Evolutionary conservation across 2,113 vertebrate species (phyloP), one percentile per base, ranked within the genome.

Genomic region (Naja naja): DNA sequence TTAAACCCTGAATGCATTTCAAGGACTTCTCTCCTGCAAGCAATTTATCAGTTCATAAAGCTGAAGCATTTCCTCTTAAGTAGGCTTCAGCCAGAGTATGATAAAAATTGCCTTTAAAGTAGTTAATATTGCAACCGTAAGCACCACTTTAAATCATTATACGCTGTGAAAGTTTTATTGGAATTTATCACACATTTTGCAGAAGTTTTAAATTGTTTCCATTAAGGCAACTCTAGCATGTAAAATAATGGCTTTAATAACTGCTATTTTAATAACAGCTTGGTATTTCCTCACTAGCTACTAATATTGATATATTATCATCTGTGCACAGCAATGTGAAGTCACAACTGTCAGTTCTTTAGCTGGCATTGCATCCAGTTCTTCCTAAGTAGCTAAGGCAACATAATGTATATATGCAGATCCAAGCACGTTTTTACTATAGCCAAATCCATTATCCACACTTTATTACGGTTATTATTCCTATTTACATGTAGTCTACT

Each of bases 141-240:
- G 14, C 20, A 53, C 34, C 23, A 39, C n/a, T 64, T 93, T 64
- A 53, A 60, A 87, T 25, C 64, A 52, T 90, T 22, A 8, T 22
- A 52, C 9, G 6, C 87, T 34, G 30, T 56, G 49, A 39, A 52
- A 20, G 58, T 14, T 60, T n/a, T 34, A 12, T 91, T 85, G 39
- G 16, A 85, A 85, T 23, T 25, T 47, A 16, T 23, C 52, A 81
- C 52, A 81, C 56, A 56, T n/a, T 89, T 85, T 81, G 58, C 34
- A 88, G 81, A 64, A 88, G n/a, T 95, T 96, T 96, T 95, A 94
- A 94, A 94, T 95, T 93, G 10, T 0, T 30, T 94, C 91, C 85
- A 93, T 58, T 93, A 95, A 94, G 92, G 69, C 56, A 90, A 58
- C 45, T 92, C 90, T 56, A 69, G 91, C n/a, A 14, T 60, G 90